phyloP scores from a whole-genome alignment of 2,888 invertebrate species.

The Byasa hedistus region DNA sequence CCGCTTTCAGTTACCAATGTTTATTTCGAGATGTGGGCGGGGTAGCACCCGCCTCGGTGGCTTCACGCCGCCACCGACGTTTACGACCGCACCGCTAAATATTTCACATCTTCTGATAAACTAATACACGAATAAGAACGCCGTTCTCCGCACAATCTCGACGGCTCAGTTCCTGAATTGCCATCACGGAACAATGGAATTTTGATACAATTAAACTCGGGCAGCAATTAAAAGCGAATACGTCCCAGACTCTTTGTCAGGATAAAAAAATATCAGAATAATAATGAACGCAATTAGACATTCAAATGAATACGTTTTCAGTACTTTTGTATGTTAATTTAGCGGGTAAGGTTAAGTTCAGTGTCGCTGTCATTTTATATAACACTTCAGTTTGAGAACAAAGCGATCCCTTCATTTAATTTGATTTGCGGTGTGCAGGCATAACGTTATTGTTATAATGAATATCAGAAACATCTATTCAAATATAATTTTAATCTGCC shows the following conservation, averaged over 20 bases:
- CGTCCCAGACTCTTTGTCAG: conserved; percentile 39
- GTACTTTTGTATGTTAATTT: conserved; percentile 77
- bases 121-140: conserved; percentile 44
- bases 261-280: conserved; percentile 49
- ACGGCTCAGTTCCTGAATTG: not conserved
- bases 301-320: conserved; percentile 72
- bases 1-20: conserved; percentile 51
- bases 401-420: conserved; percentile 40
- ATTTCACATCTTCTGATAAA: conserved; percentile 16
- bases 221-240: conserved; percentile 35
- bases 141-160: conserved; percentile 12
- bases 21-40: conserved; percentile 62
- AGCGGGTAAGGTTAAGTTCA: conserved; percentile 74
- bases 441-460: not conserved
- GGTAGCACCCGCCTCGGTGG: conserved; percentile 48
- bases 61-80: conserved; percentile 48
- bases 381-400: conserved; percentile 45
- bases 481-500: too few relatives aligned
- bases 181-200: not conserved
- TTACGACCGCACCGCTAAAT: conserved; percentile 28
- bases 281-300: conserved; percentile 52
- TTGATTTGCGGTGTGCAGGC: conserved; percentile 16
- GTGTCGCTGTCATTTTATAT: conserved; percentile 63
- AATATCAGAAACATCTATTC: too few relatives aligned
- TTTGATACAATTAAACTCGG: conserved; percentile 43